A percentile compares a stretch with the other conserved stretches of the same genome.
These are phyloP conservation scores for Corythornis leucogaster DNA, from an alignment of 2,797 vertebrate species.

Conservation along the genomic window DNA sequence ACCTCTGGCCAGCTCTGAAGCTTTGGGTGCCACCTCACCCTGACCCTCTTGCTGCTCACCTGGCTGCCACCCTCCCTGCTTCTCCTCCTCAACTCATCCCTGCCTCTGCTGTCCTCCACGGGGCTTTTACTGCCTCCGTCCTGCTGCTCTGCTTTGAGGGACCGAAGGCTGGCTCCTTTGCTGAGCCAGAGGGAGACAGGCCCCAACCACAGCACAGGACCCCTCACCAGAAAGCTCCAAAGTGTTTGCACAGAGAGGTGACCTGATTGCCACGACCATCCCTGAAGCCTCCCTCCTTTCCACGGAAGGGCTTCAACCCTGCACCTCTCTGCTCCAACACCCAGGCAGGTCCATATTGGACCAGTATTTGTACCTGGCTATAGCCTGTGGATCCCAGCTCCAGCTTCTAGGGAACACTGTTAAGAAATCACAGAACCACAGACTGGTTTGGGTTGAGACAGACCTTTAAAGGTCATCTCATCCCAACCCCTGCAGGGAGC, in stretches of 20 bases:
- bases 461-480: not conserved
- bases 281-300: not conserved
- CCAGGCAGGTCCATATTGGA: not conserved
- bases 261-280: not conserved
- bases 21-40: not conserved
- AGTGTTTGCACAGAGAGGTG: not conserved
- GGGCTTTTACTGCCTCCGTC: not conserved
- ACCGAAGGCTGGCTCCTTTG: not conserved
- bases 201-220: not conserved
- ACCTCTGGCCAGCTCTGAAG: not conserved
- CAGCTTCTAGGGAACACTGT: not conserved
- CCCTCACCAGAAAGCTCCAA: not conserved
- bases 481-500: not conserved
- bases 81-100: not conserved
- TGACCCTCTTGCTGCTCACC: not conserved
- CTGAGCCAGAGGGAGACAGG: not conserved
- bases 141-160: not conserved
- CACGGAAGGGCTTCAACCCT: not conserved
- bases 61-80: not conserved
- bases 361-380: not conserved
- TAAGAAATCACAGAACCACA: not conserved
- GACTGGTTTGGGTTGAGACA: not conserved
- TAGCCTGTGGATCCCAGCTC: not conserved
- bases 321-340: not conserved
- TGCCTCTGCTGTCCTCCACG: not conserved